Evolutionary conservation across 2,888 invertebrate species (phyloP).

Genomic region (Eucera pruinosa): DNA sequence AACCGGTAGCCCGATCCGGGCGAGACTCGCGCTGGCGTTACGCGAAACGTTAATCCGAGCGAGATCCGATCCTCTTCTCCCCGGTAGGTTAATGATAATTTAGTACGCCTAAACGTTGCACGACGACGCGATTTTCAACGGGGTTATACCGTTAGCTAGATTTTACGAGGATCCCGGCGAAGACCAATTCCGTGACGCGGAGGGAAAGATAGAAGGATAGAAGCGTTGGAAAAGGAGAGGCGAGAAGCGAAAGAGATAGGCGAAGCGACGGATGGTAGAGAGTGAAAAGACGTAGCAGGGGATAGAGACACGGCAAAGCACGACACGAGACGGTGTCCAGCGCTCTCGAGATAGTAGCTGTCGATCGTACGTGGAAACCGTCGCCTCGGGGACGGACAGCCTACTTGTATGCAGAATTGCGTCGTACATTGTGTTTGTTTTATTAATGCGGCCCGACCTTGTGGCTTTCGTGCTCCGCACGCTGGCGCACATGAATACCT

Average conservation of each 20-base stretch:
- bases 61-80: no score
- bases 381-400: slow-evolving; percentile 70
- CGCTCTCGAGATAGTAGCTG: slow-evolving; percentile 67
- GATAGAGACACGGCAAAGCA: slow-evolving; percentile 57
- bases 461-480: slow-evolving; percentile 69
- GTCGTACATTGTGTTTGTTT: slow-evolving; percentile 83
- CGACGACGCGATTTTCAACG: no score
- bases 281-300: slow-evolving; percentile 17
- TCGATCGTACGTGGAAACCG: slow-evolving; percentile 71
- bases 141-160: slow-evolving; percentile 11
- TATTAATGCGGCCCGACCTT: slow-evolving; percentile 83
- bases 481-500: slow-evolving; percentile 63
- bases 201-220: slow-evolving; percentile 1
- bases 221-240: background rate
- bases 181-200: no score
- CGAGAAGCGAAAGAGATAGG: no score
- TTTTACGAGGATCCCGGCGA: slow-evolving; percentile 16
- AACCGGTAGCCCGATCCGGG: slow-evolving; percentile 35
- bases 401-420: slow-evolving; percentile 77
- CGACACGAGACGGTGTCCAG: slow-evolving; percentile 51
- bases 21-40: background rate
- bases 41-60: slow-evolving; percentile 10
- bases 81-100: no score
- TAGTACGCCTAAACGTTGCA: slow-evolving; percentile 6
- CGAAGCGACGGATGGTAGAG: background rate